Evolutionary conservation across 2,113 vertebrate species (phyloP), one percentile per base, ranked within the genome.

Genomic region (Mola mola): DNA sequence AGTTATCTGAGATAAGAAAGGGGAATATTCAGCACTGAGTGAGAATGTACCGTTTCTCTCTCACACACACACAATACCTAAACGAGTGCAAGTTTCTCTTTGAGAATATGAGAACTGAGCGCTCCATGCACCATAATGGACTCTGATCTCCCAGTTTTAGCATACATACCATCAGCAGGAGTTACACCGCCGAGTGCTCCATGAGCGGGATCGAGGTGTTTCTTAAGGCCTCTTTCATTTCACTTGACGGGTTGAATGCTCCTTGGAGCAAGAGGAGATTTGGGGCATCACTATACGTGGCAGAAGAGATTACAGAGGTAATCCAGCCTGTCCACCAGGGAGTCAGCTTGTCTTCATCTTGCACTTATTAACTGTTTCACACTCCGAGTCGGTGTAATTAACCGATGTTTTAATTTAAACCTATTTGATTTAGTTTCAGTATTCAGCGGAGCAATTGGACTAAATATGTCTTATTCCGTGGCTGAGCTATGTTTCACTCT

Each of bases 281-380:
- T 92, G 85, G 49, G 82, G 81, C 88, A 87, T 89, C 93, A 93
- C 93, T 91, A 88, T 86, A 95, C 93, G 91, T 92, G 94, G 94
- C 94, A 93, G 92, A 89, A 81, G 85, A 85, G 92, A 92, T 95
- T 94, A 94, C 69, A 71, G 60, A 87, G 87, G 90, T 95, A 95
- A 94, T 97, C 93, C 91, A 65, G 75, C 82, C 61, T 87, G 79
- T 57, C 62, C 77, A 60, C 66, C 29, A 5, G 85, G 83, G 89
- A 87, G 85, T 87, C 90, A 91, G 86, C 82, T 70, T 81, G 76
- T 91, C 92, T 93, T 93, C 92, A 93, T 92, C 92, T 94, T 92
- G 91, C 93, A 89, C 90, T 92, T 94, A 90, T 93, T 91, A 90
- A 90, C 78, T 53, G 69, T 28, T 78, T 82, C 74, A 12, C 77